A percentile compares a stretch with the other conserved stretches of the same genome.
Conservation (phyloP, 2,797 vertebrate species). For the Pseudomugil gertrudae region DNA sequence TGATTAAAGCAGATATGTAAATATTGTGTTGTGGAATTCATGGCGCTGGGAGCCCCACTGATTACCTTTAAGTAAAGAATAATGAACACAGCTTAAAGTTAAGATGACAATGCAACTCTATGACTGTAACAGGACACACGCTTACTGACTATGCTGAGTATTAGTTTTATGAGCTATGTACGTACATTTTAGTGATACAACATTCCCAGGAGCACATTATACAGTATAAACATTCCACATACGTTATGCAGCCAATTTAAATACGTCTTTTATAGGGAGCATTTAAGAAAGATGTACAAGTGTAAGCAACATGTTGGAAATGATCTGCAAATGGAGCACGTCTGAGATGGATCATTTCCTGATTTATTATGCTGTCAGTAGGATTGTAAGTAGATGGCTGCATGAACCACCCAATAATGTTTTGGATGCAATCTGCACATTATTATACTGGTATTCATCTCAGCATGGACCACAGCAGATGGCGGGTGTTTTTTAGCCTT, state of each 20-base stretch:
- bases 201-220: slow-evolving; percentile 1
- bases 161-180: slow-evolving; percentile 10
- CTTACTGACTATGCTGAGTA: slow-evolving; percentile 6
- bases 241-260: not conserved
- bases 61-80: slow-evolving; percentile 83
- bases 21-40: slow-evolving; percentile 67
- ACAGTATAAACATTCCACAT: not conserved
- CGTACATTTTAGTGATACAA: not conserved
- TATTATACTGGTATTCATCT: slow-evolving; percentile 56
- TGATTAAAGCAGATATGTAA: slow-evolving; percentile 83
- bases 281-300: not conserved
- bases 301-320: slow-evolving; percentile 32
- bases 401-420: slow-evolving; percentile 57
- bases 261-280: slow-evolving; percentile 13
- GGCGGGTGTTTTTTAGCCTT: slow-evolving; percentile 58
- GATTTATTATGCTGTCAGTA: slow-evolving; percentile 40
- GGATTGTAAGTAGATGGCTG: slow-evolving; percentile 51
- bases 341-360: slow-evolving; percentile 36
- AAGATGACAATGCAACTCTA: slow-evolving; percentile 67
- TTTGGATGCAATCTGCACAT: slow-evolving; percentile 57
- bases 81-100: slow-evolving; percentile 68
- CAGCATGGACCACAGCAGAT: slow-evolving; percentile 48
- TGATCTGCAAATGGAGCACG: slow-evolving; percentile 26
- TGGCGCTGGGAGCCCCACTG: slow-evolving; percentile 63
- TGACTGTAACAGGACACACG: slow-evolving; percentile 39